Percentiles rank a stretch among this genome's conserved stretches.
These are phyloP conservation scores for Chelonus insularis DNA, from an alignment of 1,140 invertebrate species.

Conservation along the genomic window DNA sequence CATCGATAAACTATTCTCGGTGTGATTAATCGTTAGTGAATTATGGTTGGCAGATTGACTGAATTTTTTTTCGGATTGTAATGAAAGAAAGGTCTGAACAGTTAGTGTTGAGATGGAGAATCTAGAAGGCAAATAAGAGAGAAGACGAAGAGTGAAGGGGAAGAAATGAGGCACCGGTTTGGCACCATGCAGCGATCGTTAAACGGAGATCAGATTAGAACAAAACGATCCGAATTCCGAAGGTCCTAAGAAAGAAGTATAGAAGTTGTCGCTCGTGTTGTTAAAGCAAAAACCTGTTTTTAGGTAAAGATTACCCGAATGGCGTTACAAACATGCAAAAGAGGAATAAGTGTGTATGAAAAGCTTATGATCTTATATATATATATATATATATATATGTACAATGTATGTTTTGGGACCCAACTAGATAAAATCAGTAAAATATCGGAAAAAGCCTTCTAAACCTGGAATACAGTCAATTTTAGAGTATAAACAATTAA, in stretches of 20 bases:
- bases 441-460: no score
- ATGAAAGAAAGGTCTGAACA: no score
- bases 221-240: slow-evolving; percentile 35
- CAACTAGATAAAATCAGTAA: no score
- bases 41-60: background rate
- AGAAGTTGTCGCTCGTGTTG: slow-evolving; percentile 30
- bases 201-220: slow-evolving; percentile 37
- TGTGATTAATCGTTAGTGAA: slow-evolving; percentile 6
- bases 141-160: slow-evolving; percentile 8
- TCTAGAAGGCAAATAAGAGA: background rate
- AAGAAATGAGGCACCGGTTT: slow-evolving; percentile 29
- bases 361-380: slow-evolving; percentile 1
- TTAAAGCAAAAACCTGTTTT: slow-evolving; percentile 30
- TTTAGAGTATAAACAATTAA: no score
- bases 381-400: no score
- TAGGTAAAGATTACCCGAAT: background rate
- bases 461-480: no score
- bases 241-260: slow-evolving; percentile 13
- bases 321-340: background rate
- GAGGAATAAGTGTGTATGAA: background rate
- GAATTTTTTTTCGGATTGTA: background rate
- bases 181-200: slow-evolving; percentile 36
- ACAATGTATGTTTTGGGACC: no score
- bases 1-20: background rate
- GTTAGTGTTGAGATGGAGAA: no score